Evolutionary conservation across 2,797 vertebrate species (phyloP).

Genomic region (Micrastur ruficollis): DNA sequence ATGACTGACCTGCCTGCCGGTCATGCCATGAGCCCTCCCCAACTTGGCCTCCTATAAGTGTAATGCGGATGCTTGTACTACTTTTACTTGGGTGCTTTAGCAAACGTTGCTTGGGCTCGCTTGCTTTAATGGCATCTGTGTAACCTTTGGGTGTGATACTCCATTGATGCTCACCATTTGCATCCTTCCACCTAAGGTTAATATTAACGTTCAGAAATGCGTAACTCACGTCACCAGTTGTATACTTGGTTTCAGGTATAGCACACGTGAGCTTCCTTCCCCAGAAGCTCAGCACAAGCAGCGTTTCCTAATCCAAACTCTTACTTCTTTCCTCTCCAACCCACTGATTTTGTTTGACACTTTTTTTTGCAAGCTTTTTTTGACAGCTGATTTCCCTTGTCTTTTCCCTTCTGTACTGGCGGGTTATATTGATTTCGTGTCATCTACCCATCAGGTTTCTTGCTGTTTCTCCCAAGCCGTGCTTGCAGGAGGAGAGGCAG

Average conservation of each 20-base stretch:
- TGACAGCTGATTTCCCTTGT: background rate
- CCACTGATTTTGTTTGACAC: background rate
- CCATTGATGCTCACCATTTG: too few species aligned
- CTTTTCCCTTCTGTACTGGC: fast-evolving
- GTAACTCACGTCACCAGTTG: fast-evolving
- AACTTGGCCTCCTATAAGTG: fast-evolving
- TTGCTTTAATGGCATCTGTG: background rate
- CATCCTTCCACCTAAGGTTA: background rate
- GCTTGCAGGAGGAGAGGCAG: background rate
- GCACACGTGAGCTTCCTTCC: fast-evolving
- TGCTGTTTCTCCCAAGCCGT: fast-evolving
- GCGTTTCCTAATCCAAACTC: background rate
- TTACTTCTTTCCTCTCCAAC: background rate
- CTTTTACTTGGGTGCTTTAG: too few species aligned
- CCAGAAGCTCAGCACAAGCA: background rate
- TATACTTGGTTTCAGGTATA: background rate
- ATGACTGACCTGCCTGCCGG: background rate
- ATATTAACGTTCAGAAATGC: background rate
- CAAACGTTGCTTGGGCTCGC: fast-evolving
- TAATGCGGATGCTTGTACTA: fast-evolving
- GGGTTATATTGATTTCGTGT: background rate
- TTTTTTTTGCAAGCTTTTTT: background rate
- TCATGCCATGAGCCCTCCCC: background rate
- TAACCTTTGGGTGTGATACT: too few species aligned
- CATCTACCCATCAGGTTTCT: background rate